Conservation (phyloP, 2,113 vertebrate species). For the Thermophis baileyi region DNA sequence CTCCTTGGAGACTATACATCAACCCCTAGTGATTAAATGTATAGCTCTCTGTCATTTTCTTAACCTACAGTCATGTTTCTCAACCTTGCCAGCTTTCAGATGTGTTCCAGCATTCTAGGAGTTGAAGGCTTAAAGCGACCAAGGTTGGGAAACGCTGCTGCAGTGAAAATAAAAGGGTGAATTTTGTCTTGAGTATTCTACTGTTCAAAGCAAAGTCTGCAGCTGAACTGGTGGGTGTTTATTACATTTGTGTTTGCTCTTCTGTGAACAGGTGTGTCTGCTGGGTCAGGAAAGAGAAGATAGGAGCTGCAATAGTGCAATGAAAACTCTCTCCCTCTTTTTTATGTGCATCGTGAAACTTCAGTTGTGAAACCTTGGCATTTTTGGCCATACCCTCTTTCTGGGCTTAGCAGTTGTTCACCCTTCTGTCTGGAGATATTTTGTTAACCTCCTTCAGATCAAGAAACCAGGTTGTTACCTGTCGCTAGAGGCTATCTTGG, state of each 20-base stretch:
- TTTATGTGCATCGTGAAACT: neutral
- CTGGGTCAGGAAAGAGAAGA: neutral
- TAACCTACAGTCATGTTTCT: neutral
- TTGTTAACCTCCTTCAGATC: neutral
- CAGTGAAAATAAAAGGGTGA: neutral
- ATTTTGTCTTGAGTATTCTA: neutral
- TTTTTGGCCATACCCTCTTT: neutral
- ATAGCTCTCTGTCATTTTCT: neutral
- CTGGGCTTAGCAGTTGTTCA: neutral
- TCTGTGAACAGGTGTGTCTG: neutral
- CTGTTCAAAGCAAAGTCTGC: neutral
- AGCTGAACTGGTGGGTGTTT: neutral
- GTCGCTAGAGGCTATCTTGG: neutral
- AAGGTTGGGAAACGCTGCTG: neutral
- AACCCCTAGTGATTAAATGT: neutral
- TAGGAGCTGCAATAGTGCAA: neutral
- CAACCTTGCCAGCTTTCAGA: neutral
- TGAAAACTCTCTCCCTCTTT: neutral
- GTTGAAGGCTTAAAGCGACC: neutral
- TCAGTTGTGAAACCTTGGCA: neutral
- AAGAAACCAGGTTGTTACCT: neutral
- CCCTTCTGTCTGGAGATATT: neutral
- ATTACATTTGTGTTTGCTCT: neutral
- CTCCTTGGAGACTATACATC: neutral
- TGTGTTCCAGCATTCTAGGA: neutral